These are phyloP conservation scores for Echinometra lucunter DNA, from an alignment of 53 echinoderm and acorn worm genomes.

Conservation along the genomic window DNA sequence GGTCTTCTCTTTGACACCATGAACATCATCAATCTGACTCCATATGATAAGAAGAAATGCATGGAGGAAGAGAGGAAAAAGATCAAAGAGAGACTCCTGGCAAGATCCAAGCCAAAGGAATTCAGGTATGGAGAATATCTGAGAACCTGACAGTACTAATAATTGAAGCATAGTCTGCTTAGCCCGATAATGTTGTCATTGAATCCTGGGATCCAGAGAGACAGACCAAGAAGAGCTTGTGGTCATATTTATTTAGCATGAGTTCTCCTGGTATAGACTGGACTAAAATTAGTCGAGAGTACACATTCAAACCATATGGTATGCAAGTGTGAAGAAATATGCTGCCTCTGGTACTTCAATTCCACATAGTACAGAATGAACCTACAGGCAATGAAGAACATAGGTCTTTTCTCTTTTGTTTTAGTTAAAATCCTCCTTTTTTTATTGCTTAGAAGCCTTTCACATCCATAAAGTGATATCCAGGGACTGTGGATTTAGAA, in stretches of 20 bases:
- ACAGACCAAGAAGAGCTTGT: too few relatives aligned
- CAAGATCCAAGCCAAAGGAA: constrained; percentile 90
- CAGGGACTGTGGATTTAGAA: too few relatives aligned
- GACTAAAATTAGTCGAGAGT: too few relatives aligned
- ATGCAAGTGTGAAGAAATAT: background rate
- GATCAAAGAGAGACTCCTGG: constrained; percentile 92
- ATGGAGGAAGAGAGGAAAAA: constrained; percentile 93
- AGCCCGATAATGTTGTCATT: background rate
- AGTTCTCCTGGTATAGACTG: too few relatives aligned
- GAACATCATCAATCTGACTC: constrained; percentile 92
- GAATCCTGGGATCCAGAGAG: background rate
- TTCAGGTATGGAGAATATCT: constrained; percentile 78
- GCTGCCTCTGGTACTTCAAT: background rate
- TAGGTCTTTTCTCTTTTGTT: background rate
- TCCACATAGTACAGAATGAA: background rate
- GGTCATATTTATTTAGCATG: too few relatives aligned
- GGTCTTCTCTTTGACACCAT: constrained; percentile 91
- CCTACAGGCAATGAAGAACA: background rate
- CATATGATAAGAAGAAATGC: constrained; percentile 94
- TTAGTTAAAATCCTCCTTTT: too few relatives aligned
- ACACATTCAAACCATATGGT: background rate
- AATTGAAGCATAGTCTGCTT: background rate
- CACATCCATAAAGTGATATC: too few relatives aligned
- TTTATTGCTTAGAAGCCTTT: too few relatives aligned
- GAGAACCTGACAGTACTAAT: background rate